These are phyloP conservation scores for Myathropa florea DNA, from an alignment of 2,888 invertebrate species.

Conservation along the genomic window DNA sequence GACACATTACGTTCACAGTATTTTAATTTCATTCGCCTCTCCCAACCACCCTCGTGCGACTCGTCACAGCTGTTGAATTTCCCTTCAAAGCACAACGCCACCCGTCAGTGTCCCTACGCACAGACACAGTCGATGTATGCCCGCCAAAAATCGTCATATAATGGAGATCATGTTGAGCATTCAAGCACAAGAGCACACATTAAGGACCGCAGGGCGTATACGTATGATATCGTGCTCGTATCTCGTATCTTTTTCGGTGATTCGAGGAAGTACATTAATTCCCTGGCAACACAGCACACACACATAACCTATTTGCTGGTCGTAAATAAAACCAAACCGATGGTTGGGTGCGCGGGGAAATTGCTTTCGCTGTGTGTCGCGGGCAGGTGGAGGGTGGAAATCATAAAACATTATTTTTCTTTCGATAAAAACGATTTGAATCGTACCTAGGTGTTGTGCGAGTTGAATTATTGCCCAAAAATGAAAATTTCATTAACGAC, in stretches of 20 bases:
- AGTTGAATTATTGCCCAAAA: constrained; percentile 52
- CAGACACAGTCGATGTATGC: background rate
- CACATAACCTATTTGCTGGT: constrained; percentile 45
- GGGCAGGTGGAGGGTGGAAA: constrained; percentile 8
- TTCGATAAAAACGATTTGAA: constrained; percentile 61
- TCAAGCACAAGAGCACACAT: constrained; percentile 28
- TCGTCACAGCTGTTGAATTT: constrained; percentile 65
- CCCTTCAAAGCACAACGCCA: constrained; percentile 16
- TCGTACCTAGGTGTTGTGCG: constrained; percentile 15
- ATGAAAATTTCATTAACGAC: constrained; percentile 58
- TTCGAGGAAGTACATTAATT: constrained; percentile 62
- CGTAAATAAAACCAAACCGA: constrained; percentile 45
- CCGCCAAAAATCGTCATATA: constrained; percentile 54
- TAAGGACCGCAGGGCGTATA: constrained; percentile 59
- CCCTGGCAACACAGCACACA: constrained; percentile 35
- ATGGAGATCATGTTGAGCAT: constrained; percentile 58
- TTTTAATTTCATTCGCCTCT: constrained; percentile 60
- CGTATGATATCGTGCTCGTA: constrained; percentile 27
- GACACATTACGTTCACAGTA: constrained; percentile 59
- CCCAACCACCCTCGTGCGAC: constrained; percentile 3
- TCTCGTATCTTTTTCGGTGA: constrained; percentile 48
- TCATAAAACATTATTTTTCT: constrained; percentile 57
- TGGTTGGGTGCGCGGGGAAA: constrained; percentile 30
- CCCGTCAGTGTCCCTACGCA: background rate
- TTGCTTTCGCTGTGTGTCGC: background rate